A percentile compares a stretch with the other conserved stretches of the same genome.
These are phyloP conservation scores for Eubasilissa splendida DNA, from an alignment of 2,888 invertebrate species.

Conservation along the genomic window DNA sequence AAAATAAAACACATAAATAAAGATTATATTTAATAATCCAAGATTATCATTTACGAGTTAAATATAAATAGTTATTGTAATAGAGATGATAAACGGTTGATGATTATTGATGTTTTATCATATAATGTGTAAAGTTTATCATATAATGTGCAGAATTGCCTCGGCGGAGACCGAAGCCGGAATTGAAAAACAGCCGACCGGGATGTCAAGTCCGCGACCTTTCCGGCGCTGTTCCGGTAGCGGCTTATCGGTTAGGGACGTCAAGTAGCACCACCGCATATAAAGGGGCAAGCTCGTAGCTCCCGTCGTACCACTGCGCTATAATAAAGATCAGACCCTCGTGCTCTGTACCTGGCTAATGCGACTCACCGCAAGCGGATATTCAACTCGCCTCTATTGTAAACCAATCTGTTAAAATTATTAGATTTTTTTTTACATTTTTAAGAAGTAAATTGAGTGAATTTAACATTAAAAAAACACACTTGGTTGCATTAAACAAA, in stretches of 20 bases:
- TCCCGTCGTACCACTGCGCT: neutral
- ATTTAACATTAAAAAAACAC: no score
- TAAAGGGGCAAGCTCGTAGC: neutral
- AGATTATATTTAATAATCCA: no score
- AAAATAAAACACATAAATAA: no score
- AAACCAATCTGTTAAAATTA: neutral
- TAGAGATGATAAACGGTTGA: no score
- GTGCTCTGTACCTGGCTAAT: neutral
- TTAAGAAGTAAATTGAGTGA: no score
- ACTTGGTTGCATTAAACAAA: no score
- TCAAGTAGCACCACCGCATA: neutral
- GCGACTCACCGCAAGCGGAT: no score
- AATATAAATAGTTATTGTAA: no score
- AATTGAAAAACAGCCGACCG: slow-evolving; percentile 9
- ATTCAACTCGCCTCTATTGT: neutral
- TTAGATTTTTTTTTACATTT: no score
- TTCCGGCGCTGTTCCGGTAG: slow-evolving; percentile 31
- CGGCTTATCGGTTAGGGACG: slow-evolving; percentile 7
- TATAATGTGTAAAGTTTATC: no score
- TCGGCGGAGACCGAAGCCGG: neutral
- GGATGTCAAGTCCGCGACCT: slow-evolving; percentile 15
- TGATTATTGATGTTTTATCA: no score
- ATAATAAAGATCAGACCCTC: neutral
- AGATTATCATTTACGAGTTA: no score
- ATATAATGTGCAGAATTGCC: neutral